Evolutionary conservation across 2,797 vertebrate genomes (phyloP), one percentile per base, ranked within the genome.

Genomic region (Alectoris magna): DNA sequence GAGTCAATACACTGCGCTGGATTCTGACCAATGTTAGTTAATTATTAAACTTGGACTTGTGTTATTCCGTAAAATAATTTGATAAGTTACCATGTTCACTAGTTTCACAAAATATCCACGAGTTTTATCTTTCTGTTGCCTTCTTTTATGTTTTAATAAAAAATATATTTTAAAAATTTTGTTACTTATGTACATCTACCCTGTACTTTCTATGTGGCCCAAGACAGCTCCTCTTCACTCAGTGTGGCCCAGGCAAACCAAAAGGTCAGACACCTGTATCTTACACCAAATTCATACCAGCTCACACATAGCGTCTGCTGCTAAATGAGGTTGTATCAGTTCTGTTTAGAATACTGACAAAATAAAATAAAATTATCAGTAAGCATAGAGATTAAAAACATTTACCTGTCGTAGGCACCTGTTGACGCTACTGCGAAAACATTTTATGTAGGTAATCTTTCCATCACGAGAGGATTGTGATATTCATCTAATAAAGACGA

Each of bases 221-320:
- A 24, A 49, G 46, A 48, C 22, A 48, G 23, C 48, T 49, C 13
- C 48, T 49, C 48, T 24, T 49, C 23, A 13, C 9, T 49, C 48
- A 49, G 23, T 26, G 23, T 49, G 48, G 23, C 48, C 48, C 48
- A 49, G 12, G 48, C 23, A 49, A 49, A 49, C 48, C 48, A 49
- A 49, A 26, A 49, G 48, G 48, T 49, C 8, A 4, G 48, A 26
- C 24, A 49, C 24, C 48, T 49, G 48, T 14, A 49, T 49, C 48
- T 49, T 26, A 49, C 48, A 49, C 48, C 48, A 49, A 41, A n/a
- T 67, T 63, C 0, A 0, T 34, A 44, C 17, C n/a, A 36, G 22
- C 34, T 83, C 44, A 71, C 24, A 27, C 4, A 23, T 3, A 36
- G 55, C 10, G 5, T 41, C 19, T 78, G 26, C 41, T 66, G 58